Base-by-base conservation (phyloP, 2,888 invertebrate genomes). In the Drosophila atripex region DNA sequence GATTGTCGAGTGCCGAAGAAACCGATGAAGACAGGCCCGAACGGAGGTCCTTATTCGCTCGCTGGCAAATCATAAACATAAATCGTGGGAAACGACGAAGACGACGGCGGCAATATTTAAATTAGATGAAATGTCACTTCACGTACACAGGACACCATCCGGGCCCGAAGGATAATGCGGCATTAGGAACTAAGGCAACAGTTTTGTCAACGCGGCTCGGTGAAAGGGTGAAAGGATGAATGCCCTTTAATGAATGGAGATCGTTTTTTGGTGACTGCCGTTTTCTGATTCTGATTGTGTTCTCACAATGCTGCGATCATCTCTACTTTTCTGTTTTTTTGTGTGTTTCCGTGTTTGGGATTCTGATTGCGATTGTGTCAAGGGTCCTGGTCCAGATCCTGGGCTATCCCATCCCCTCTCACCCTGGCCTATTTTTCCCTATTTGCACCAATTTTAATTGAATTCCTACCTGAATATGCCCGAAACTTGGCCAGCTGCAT, bases 121-220 rank as follows among this genome's bases (percentile, higher is more conserved):
- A 82, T 82, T 76, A 84, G 82, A 65, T n/a, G 84, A 30, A 80
- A 82, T 82, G 80, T 82, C 83, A 80, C 78, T 77, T 77, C 78
- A 75, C 66, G 28, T 28, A 72, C 78, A 75, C 59, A 72, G 77
- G 65, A 69, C 65, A 53, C 63, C 52, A 51, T 32, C 53, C 49
- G 30, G 30, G 46, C 39, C 6, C 41, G 18, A 47, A 73, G 75
- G 77, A 83, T 77, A 80, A 80, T 73, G 64, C 79, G 71, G 79
- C 75, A 77, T 76, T 76, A 59, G 70, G 64, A 69, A 39, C 78
- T 65, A 57, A 77, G 65, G 78, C 63, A 73, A 84, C 70, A 71
- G 61, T 79, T 84, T 82, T 82, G 84, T 82, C 84, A 84, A 84
- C 82, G 77, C 64, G 53, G 49, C 14, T 69, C 59, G 51, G 49